Percentiles rank a stretch among this genome's conserved stretches.
phyloP scores from a whole-genome alignment of 2,888 invertebrate species.

The Tuta absoluta region DNA sequence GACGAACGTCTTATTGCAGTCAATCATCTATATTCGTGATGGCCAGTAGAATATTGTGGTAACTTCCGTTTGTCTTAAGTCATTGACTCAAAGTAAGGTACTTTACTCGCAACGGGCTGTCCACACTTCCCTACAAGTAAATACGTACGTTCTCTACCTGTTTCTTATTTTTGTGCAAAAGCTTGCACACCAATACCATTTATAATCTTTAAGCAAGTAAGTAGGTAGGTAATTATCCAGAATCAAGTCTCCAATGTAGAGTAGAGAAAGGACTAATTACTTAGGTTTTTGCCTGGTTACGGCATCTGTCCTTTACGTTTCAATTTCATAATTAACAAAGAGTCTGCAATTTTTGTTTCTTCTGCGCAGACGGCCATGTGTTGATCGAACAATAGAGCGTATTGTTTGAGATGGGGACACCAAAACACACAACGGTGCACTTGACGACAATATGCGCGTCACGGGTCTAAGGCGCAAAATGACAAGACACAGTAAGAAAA shows the following conservation, averaged over 20 bases:
- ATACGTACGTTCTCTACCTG: too few relatives aligned
- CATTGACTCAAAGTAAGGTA: constrained; percentile 59
- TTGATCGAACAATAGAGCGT: constrained; percentile 13
- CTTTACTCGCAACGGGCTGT: background rate
- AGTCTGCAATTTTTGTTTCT: constrained; percentile 1
- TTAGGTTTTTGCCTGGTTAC: too few relatives aligned
- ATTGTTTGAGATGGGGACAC: constrained; percentile 22
- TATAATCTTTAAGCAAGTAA: too few relatives aligned
- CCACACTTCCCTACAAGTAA: background rate
- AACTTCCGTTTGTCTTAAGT: constrained; percentile 72
- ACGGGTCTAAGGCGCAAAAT: background rate
- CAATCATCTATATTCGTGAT: constrained; percentile 80
- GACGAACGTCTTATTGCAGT: constrained; percentile 62
- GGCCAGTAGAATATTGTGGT: constrained; percentile 75
- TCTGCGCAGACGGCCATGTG: constrained; percentile 10
- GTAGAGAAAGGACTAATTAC: too few relatives aligned
- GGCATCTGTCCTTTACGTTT: background rate
- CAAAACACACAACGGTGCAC: constrained; percentile 28
- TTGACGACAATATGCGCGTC: constrained; percentile 26
- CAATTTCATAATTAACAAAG: background rate
- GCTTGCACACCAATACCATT: too few relatives aligned
- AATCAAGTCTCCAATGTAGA: too few relatives aligned
- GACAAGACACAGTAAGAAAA: too few relatives aligned
- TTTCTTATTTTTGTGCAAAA: too few relatives aligned
- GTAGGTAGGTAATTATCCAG: too few relatives aligned